Percentiles rank a stretch among this genome's conserved stretches.
Conservation (phyloP, 2,113 vertebrate species). For the Tretioscincus oriximinensis region DNA sequence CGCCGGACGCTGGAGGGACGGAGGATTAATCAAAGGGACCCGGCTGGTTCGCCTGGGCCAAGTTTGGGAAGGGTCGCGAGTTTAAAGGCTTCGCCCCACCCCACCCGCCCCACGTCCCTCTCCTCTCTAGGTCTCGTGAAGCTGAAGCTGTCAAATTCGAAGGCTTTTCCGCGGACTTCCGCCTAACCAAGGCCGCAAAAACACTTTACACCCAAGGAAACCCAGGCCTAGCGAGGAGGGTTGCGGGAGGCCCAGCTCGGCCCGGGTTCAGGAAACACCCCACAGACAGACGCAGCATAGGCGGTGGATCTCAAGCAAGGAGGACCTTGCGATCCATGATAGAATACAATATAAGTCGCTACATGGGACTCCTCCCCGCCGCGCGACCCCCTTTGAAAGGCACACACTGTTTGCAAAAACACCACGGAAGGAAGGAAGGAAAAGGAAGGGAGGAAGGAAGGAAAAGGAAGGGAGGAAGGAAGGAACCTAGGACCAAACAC, state of each 20-base stretch:
- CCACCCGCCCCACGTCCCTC: too few species aligned
- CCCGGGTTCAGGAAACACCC: constrained; percentile 47
- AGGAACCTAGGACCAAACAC: background rate
- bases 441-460: background rate
- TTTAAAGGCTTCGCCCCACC: background rate
- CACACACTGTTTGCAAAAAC: background rate
- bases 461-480: background rate
- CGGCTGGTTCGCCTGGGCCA: constrained; percentile 10
- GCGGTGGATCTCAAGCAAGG: constrained; percentile 21
- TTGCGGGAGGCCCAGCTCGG: constrained; percentile 33
- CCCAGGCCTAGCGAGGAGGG: background rate
- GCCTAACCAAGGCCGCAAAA: background rate
- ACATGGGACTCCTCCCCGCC: too few species aligned
- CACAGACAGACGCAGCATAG: constrained; percentile 68
- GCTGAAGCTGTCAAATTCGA: constrained; percentile 4
- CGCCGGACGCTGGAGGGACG: constrained; percentile 12
- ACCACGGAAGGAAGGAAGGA: background rate
- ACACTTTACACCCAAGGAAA: too few species aligned
- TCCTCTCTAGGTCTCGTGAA: constrained; percentile 22
- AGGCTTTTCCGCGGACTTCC: constrained; percentile 15
- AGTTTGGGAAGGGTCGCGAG: background rate
- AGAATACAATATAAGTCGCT: background rate
- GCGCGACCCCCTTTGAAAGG: background rate
- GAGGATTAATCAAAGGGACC: constrained; percentile 45
- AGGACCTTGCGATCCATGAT: background rate